phyloP scores from a whole-genome alignment of 2,888 invertebrate species.

The Epiperipatus broadwayi region DNA sequence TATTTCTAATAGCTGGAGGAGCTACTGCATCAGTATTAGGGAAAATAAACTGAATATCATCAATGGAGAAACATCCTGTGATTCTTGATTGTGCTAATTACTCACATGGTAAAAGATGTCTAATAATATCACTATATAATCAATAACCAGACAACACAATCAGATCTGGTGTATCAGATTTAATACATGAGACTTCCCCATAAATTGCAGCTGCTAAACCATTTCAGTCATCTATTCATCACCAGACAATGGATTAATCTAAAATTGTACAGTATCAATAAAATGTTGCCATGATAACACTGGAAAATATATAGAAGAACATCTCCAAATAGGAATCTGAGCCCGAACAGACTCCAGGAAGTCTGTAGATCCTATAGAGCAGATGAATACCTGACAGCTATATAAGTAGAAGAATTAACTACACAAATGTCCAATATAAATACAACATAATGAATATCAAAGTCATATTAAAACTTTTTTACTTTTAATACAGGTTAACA shows the following conservation, averaged over 20 bases:
- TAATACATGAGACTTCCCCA: constrained; percentile 43
- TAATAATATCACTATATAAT: constrained; percentile 45
- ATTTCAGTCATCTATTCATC: constrained; percentile 43
- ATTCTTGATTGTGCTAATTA: constrained; percentile 36
- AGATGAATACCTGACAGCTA: constrained; percentile 39
- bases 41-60: constrained; percentile 50
- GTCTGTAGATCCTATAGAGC: constrained; percentile 36
- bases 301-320: constrained; percentile 38
- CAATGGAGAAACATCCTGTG: constrained; percentile 48
- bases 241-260: constrained; percentile 43
- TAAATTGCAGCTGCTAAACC: constrained; percentile 41
- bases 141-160: constrained; percentile 45
- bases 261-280: constrained; percentile 34
- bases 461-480: constrained; percentile 36
- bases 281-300: constrained; percentile 41
- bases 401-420: constrained; percentile 41
- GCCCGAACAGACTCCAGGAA: constrained; percentile 38
- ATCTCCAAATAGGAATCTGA: constrained; percentile 36
- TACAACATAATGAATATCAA: constrained; percentile 40
- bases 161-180: constrained; percentile 38
- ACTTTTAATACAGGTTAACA: constrained; percentile 32
- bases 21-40: constrained; percentile 48
- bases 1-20: constrained; percentile 47
- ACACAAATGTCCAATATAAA: constrained; percentile 42
- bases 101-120: constrained; percentile 41